Percentiles rank a stretch among this genome's conserved stretches.
Conservation (phyloP, 1,140 invertebrate genomes). For the Drosophila sechellia region DNA sequence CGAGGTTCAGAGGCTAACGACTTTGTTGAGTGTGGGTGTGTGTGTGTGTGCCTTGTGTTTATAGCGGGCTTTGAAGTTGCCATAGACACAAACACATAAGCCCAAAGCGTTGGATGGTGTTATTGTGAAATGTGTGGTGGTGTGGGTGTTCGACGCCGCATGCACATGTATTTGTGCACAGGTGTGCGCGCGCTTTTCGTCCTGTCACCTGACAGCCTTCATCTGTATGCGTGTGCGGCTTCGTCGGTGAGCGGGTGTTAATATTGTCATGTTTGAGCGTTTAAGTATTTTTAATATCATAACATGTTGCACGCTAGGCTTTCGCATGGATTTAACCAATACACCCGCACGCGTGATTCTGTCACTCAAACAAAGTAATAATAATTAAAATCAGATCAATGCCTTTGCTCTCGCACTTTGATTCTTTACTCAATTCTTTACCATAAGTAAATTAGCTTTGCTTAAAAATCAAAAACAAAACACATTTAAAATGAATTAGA, state of each 20-base stretch:
- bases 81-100: slow-evolving; percentile 28
- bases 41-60: slow-evolving; percentile 36
- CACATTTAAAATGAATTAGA: too few relatives aligned
- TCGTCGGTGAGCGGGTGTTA: slow-evolving; percentile 46
- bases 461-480: too few relatives aligned
- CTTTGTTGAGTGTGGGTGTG: slow-evolving; percentile 6
- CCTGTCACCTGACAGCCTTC: slow-evolving; percentile 40
- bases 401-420: neutral
- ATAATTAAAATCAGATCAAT: slow-evolving; percentile 18
- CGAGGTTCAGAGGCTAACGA: neutral
- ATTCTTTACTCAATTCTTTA: neutral
- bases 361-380: neutral
- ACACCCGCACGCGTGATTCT: slow-evolving; percentile 8
- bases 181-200: slow-evolving; percentile 33
- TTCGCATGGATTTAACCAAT: slow-evolving; percentile 7
- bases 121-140: neutral
- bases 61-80: slow-evolving; percentile 59
- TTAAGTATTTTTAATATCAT: slow-evolving; percentile 69
- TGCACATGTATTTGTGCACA: slow-evolving; percentile 9
- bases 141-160: neutral
- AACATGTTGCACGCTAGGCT: slow-evolving; percentile 49
- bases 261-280: slow-evolving; percentile 63
- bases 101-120: slow-evolving; percentile 1
- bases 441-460: too few relatives aligned
- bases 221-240: slow-evolving; percentile 1